These are phyloP conservation scores for Scartelaos histophorus DNA, from an alignment of 2,113 vertebrate genomes.

Conservation along the genomic window DNA sequence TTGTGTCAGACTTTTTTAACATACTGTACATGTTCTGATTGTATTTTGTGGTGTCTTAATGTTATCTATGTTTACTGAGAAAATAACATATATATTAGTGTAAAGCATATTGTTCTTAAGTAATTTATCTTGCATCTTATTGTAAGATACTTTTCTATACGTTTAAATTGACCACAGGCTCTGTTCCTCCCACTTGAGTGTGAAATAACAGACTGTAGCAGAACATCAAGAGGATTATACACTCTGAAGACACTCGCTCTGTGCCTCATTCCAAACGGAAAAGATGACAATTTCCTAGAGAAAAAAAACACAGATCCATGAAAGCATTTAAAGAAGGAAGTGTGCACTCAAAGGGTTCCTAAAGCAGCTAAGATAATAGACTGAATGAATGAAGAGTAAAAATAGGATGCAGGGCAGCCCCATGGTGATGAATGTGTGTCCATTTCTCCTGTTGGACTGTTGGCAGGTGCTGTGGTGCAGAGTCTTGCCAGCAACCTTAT, in stretches of 20 bases:
- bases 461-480: constrained; percentile 48
- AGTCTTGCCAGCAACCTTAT: constrained; percentile 61
- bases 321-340: constrained; percentile 8
- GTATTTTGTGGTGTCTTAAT: too few relatives aligned
- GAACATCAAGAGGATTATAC: constrained; percentile 65
- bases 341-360: not conserved
- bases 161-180: constrained; percentile 11
- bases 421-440: constrained; percentile 39
- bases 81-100: too few relatives aligned
- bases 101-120: too few relatives aligned
- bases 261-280: constrained; percentile 44
- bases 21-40: too few relatives aligned
- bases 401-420: constrained; percentile 29
- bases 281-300: constrained; percentile 32
- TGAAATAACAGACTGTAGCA: constrained; percentile 47
- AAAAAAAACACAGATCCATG: not conserved
- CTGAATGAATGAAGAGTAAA: constrained; percentile 27
- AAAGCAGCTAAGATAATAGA: constrained; percentile 17
- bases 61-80: too few relatives aligned
- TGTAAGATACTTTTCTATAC: constrained; percentile 13
- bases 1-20: too few relatives aligned
- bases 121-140: not conserved
- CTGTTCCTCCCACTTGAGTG: constrained; percentile 32
- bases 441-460: constrained; percentile 45
- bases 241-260: constrained; percentile 29